Conservation (phyloP, 1,140 invertebrate species). For the Amphibalanus amphitrite region DNA sequence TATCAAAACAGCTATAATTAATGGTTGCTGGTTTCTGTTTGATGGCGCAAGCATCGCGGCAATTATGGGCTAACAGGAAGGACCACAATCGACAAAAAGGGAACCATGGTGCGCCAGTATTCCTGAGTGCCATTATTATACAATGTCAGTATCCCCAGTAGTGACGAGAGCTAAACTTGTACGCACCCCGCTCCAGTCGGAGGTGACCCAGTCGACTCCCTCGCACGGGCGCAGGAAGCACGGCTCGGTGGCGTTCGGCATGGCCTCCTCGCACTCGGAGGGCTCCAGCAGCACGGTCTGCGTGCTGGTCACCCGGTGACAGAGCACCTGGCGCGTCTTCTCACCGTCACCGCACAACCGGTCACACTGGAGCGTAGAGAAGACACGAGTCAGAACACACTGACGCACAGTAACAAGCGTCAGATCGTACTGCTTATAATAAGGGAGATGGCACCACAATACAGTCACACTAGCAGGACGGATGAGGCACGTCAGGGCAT, state of each 20-base stretch:
- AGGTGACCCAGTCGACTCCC: conserved; percentile 75
- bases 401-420: neutral
- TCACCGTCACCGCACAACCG: conserved; percentile 62
- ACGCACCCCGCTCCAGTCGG: conserved; percentile 74
- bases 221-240: conserved; percentile 70
- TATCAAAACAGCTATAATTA: too few species aligned
- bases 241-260: conserved; percentile 31
- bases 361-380: neutral
- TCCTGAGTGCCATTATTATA: too few species aligned
- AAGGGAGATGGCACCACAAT: too few species aligned
- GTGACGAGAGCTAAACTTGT: too few species aligned
- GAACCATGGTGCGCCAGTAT: too few species aligned
- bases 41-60: too few species aligned
- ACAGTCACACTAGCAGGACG: too few species aligned
- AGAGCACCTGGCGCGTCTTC: conserved; percentile 49
- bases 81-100: too few species aligned
- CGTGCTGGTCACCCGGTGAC: conserved; percentile 47
- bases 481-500: too few species aligned
- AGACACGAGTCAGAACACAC: neutral
- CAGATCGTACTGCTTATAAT: neutral
- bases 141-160: too few species aligned
- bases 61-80: too few species aligned
- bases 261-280: conserved; percentile 42
- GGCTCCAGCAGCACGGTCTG: conserved; percentile 52
- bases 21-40: too few species aligned